A percentile compares a stretch with the other conserved stretches of the same genome.
These are phyloP conservation scores for Euzophera pinguis DNA, from an alignment of 2,888 invertebrate genomes.

Conservation along the genomic window DNA sequence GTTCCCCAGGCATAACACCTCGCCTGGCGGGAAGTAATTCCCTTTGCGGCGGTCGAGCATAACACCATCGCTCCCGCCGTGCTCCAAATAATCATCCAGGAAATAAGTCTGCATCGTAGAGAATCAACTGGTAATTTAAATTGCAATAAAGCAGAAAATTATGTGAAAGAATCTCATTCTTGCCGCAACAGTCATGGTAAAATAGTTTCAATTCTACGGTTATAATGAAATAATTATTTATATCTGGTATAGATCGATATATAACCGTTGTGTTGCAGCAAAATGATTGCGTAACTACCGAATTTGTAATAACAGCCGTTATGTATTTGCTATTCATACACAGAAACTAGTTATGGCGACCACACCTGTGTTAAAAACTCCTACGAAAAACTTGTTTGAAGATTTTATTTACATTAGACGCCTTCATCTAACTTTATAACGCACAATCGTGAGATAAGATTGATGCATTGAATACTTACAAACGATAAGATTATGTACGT, in stretches of 20 bases:
- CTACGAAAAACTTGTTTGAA: neutral
- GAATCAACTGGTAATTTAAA: neutral
- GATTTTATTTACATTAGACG: neutral
- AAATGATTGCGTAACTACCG: constrained; percentile 1
- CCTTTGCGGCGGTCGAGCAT: no score
- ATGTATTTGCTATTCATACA: neutral
- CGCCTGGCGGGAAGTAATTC: no score
- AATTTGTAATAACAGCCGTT: neutral
- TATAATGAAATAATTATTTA: neutral
- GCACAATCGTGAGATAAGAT: neutral
- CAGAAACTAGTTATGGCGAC: neutral
- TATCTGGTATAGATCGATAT: neutral
- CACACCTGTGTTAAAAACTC: neutral
- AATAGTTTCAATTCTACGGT: constrained; percentile 4
- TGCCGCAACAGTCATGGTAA: constrained; percentile 6
- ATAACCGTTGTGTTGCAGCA: neutral
- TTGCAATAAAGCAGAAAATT: constrained; percentile 4
- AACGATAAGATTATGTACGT: constrained; percentile 5
- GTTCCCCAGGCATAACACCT: no score
- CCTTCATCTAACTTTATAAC: neutral
- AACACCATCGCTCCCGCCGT: no score
- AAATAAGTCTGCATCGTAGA: neutral
- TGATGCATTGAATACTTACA: constrained; percentile 1
- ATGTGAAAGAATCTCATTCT: constrained; percentile 7
- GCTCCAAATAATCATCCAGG: neutral